Percentiles rank a stretch among this genome's conserved stretches.
phyloP scores from a whole-genome alignment of 2,888 invertebrate genomes.

The Noctua janthina region DNA sequence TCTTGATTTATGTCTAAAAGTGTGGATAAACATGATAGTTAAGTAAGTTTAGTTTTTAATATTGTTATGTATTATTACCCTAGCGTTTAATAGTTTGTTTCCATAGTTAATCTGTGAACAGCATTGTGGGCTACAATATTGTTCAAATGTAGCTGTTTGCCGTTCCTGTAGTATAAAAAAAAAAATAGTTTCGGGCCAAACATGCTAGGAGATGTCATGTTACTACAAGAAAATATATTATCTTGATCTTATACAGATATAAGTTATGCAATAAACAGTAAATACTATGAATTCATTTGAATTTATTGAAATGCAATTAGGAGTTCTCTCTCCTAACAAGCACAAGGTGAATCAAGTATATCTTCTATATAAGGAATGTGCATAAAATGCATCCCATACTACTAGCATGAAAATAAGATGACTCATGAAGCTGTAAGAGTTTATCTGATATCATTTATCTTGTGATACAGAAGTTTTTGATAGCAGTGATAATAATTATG shows the following conservation, averaged over 20 bases:
- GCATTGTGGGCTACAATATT: too few species aligned
- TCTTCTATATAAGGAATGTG: slow-evolving; percentile 7
- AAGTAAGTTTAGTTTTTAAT: too few species aligned
- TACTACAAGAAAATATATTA: neutral
- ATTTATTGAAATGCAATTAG: slow-evolving; percentile 16
- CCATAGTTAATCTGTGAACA: too few species aligned
- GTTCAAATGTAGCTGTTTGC: too few species aligned
- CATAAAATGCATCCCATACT: slow-evolving; percentile 22
- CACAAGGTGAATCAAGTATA: slow-evolving; percentile 16
- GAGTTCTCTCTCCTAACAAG: neutral
- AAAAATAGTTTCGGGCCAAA: neutral
- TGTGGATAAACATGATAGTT: too few species aligned
- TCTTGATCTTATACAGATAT: neutral
- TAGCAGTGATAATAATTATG: slow-evolving; percentile 35
- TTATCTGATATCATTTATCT: slow-evolving; percentile 49
- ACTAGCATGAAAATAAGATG: slow-evolving; percentile 16
- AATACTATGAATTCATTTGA: slow-evolving; percentile 7
- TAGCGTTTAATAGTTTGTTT: too few species aligned
- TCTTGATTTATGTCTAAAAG: too few species aligned
- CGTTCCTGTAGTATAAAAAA: too few species aligned
- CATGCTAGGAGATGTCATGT: neutral
- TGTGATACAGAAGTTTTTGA: slow-evolving; percentile 42
- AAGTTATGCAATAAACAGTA: neutral
- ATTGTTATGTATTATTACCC: too few species aligned
- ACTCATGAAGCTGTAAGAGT: slow-evolving; percentile 22